Percentiles rank a stretch among this genome's conserved stretches.
Evolutionary conservation across 1,140 invertebrate genomes (phyloP).

Genomic region (Scylla paramamosain): DNA sequence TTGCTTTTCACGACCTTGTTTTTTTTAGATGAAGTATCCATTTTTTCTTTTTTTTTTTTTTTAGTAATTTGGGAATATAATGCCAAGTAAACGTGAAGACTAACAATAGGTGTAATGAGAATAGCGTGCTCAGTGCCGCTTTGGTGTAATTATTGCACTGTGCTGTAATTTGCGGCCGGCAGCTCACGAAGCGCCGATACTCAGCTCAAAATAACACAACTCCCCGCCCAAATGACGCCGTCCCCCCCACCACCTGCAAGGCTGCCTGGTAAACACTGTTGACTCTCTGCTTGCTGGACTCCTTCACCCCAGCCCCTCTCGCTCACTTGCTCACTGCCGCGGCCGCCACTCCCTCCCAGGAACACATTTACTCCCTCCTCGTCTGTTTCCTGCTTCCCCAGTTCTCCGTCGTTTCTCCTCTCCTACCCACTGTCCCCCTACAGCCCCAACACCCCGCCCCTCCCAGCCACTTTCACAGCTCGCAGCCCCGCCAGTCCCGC

Average conservation of each 20-base stretch:
- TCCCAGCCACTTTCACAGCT: neutral
- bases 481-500: no score
- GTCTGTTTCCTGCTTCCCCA: no score
- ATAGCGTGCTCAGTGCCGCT: neutral
- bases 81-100: neutral
- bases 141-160: neutral
- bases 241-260: neutral
- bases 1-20: no score
- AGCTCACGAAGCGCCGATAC: neutral
- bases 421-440: no score
- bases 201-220: constrained; percentile 4
- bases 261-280: neutral
- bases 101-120: neutral
- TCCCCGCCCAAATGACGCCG: neutral
- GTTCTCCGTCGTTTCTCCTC: no score
- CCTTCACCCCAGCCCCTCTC: no score
- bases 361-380: no score
- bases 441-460: no score
- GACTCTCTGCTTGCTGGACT: neutral
- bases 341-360: neutral
- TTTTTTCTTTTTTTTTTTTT: no score
- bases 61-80: neutral
- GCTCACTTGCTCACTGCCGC: neutral
- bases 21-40: no score
- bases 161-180: neutral